phyloP scores from a whole-genome alignment of 2,797 vertebrate species.

The Vespertilio murinus region DNA sequence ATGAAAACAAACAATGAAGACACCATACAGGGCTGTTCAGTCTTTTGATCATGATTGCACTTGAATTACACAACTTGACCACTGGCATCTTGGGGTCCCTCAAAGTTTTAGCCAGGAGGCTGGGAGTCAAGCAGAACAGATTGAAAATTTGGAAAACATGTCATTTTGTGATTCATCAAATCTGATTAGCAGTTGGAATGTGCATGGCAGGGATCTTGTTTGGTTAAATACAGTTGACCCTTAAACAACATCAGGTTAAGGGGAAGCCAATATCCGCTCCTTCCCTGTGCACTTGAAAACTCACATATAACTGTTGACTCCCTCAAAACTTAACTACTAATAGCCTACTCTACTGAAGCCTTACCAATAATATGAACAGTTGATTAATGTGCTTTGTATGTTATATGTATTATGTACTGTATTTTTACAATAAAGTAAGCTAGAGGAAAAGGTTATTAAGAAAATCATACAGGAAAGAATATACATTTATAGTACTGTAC shows the following conservation, averaged over 20 bases:
- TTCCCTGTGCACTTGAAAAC: background rate
- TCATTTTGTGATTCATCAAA: slow-evolving; percentile 60
- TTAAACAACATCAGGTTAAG: background rate
- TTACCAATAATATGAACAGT: background rate
- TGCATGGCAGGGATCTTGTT: slow-evolving; percentile 31
- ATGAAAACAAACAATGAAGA: background rate
- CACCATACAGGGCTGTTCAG: background rate
- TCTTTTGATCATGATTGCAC: background rate
- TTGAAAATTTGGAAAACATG: slow-evolving; percentile 50
- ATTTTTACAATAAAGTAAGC: background rate
- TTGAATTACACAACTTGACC: slow-evolving; percentile 35
- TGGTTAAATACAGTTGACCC: slow-evolving; percentile 31
- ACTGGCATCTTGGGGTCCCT: slow-evolving; percentile 46
- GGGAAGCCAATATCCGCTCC: background rate
- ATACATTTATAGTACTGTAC: background rate
- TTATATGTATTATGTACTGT: background rate
- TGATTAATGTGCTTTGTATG: background rate
- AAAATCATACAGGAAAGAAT: background rate
- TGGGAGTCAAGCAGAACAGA: slow-evolving; percentile 51
- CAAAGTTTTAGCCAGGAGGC: slow-evolving; percentile 43
- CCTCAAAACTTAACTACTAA: background rate
- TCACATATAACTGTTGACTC: background rate
- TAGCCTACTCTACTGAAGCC: background rate
- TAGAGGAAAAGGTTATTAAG: background rate
- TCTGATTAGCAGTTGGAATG: slow-evolving; percentile 62